Conservation (phyloP, 2,888 invertebrate genomes). For the Caenorhabditis afra region DNA sequence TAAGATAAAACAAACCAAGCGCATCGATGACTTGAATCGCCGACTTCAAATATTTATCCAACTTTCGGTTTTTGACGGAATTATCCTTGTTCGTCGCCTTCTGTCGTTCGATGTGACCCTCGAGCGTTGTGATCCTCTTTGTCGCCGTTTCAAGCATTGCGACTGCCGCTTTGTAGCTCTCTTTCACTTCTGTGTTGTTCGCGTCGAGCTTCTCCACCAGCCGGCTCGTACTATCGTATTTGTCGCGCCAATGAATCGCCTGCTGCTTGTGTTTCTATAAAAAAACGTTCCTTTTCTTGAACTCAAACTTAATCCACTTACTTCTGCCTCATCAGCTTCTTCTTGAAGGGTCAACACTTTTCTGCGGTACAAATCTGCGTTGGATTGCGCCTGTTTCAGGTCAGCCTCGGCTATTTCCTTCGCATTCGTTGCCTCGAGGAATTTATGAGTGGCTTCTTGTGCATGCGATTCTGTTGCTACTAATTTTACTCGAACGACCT, state of each 20-base stretch:
- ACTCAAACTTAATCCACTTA: constrained; percentile 7
- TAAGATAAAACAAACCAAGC: constrained; percentile 21
- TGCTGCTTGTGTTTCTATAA: constrained; percentile 37
- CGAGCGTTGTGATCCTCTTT: constrained; percentile 16
- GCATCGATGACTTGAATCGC: constrained; percentile 45
- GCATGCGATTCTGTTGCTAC: neutral
- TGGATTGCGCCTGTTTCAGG: constrained; percentile 14
- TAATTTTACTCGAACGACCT: constrained; percentile 6
- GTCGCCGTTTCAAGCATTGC: constrained; percentile 6
- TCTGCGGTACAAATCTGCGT: constrained; percentile 12
- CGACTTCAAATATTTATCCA: constrained; percentile 45
- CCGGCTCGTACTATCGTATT: constrained; percentile 40
- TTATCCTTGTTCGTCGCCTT: constrained; percentile 7
- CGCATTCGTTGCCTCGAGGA: constrained; percentile 12
- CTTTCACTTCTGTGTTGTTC: constrained; percentile 31
- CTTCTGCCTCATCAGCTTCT: constrained; percentile 33
- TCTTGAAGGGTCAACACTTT: neutral
- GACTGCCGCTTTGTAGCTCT: constrained; percentile 29
- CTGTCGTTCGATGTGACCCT: no score
- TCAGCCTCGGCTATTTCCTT: constrained; percentile 39
- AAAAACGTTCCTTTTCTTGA: neutral
- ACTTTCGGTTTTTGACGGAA: neutral
- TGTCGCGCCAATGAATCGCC: constrained; percentile 40
- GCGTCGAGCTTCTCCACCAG: constrained; percentile 31
- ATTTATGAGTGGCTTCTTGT: neutral